Percentiles rank a stretch among this genome's conserved stretches.
Evolutionary conservation across 1,140 invertebrate species (phyloP).

Genomic region (Hycleus cichorii): DNA sequence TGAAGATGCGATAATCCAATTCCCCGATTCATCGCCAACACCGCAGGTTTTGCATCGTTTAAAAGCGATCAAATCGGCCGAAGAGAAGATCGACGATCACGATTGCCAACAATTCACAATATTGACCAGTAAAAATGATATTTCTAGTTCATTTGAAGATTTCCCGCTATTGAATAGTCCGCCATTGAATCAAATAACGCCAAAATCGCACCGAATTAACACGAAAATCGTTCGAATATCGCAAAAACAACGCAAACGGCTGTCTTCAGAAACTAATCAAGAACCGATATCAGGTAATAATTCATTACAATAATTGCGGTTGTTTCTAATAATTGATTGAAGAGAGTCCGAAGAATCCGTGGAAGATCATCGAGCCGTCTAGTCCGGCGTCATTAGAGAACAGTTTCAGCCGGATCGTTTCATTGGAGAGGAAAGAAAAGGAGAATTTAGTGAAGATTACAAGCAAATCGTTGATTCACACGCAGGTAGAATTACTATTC

Average conservation of each 20-base stretch:
- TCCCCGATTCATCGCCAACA: conserved; percentile 13
- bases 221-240: conserved; percentile 46
- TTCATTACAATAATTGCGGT: background rate
- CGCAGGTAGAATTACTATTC: conserved; percentile 44
- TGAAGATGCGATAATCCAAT: conserved; percentile 19
- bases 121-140: conserved; percentile 13
- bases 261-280: conserved; percentile 30
- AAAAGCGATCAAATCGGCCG: conserved; percentile 43
- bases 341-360: conserved; percentile 39
- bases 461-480: conserved; percentile 54
- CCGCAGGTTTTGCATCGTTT: conserved; percentile 37
- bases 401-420: conserved; percentile 50
- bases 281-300: background rate
- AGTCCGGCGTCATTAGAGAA: conserved; percentile 25
- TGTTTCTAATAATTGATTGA: conserved; percentile 3
- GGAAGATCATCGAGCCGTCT: conserved; percentile 29
- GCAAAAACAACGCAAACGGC: conserved; percentile 52
- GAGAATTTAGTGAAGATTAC: conserved; percentile 52
- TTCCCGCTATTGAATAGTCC: conserved; percentile 29
- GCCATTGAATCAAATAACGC: background rate
- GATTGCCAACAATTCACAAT: conserved; percentile 22
- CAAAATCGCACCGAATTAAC: background rate
- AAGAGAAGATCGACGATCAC: conserved; percentile 36
- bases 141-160: conserved; percentile 19
- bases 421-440: conserved; percentile 52